These are phyloP conservation scores for Spisula subtruncata DNA, from an alignment of 2,888 invertebrate species.

Conservation along the genomic window DNA sequence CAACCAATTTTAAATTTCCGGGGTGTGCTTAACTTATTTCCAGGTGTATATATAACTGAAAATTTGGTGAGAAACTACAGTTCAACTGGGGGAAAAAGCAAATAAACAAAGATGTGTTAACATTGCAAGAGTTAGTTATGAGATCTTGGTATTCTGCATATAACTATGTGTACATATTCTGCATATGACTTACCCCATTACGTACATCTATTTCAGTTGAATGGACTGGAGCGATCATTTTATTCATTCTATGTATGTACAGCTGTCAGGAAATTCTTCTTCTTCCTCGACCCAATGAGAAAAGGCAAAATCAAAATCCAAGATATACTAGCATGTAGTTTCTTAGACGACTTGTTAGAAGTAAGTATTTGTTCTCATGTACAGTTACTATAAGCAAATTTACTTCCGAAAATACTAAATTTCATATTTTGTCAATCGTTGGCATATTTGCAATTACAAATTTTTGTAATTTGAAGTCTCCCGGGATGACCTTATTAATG, in stretches of 20 bases:
- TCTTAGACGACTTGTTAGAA: slow-evolving; percentile 96
- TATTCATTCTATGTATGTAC: slow-evolving; percentile 98
- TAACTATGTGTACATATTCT: neutral
- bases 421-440: too few species aligned
- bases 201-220: slow-evolving; percentile 89
- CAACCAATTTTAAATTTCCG: too few species aligned
- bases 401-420: too few species aligned
- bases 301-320: slow-evolving; percentile 96
- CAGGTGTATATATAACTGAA: too few species aligned
- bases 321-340: slow-evolving; percentile 96
- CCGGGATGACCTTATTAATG: too few species aligned
- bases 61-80: too few species aligned
- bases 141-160: neutral
- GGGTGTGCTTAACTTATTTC: too few species aligned
- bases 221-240: slow-evolving; percentile 96
- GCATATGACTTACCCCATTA: neutral
- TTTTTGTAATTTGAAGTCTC: too few species aligned
- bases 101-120: too few species aligned
- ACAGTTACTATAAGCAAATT: too few species aligned
- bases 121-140: neutral
- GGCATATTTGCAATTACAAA: too few species aligned
- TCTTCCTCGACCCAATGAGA: slow-evolving; percentile 96
- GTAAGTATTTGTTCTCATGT: slow-evolving; percentile 87
- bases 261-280: slow-evolving; percentile 97
- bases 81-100: too few species aligned